A percentile compares a stretch with the other conserved stretches of the same genome.
Conservation (phyloP, 2,888 invertebrate species). For the Tipula lateralis region DNA sequence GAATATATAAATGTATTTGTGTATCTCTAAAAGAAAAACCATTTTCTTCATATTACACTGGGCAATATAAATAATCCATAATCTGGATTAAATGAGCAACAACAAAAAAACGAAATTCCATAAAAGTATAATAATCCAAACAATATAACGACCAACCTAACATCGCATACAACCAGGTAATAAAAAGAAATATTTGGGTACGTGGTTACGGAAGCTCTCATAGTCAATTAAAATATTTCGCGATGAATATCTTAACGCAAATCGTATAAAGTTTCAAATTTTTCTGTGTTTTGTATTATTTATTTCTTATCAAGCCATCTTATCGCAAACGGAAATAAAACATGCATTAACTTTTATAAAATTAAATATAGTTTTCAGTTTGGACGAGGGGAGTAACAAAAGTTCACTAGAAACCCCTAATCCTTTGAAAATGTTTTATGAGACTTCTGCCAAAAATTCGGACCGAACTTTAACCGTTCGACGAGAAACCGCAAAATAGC, state of each 20-base stretch:
- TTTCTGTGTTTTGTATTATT: not conserved
- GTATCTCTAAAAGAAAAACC: not conserved
- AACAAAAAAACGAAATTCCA: not conserved
- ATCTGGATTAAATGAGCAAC: not conserved
- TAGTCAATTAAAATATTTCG: not conserved
- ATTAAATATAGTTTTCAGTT: not conserved
- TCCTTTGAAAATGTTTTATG: not conserved
- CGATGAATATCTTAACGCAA: not conserved
- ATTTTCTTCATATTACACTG: not conserved
- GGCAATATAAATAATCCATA: not conserved
- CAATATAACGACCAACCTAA: not conserved
- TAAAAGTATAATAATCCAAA: not conserved
- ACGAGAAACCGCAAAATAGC: not conserved
- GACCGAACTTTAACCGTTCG: not conserved
- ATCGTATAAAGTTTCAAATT: not conserved
- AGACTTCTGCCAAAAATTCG: not conserved
- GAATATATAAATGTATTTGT: no score
- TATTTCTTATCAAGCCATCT: not conserved
- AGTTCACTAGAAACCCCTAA: no score
- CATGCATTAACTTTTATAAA: not conserved
- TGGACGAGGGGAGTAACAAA: no score
- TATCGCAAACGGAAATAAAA: not conserved
- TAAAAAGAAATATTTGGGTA: not conserved
- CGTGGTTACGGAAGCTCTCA: no score
- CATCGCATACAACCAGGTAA: not conserved